Conservation (phyloP, 2,888 invertebrate genomes). For the Synergus gifuensis region DNA sequence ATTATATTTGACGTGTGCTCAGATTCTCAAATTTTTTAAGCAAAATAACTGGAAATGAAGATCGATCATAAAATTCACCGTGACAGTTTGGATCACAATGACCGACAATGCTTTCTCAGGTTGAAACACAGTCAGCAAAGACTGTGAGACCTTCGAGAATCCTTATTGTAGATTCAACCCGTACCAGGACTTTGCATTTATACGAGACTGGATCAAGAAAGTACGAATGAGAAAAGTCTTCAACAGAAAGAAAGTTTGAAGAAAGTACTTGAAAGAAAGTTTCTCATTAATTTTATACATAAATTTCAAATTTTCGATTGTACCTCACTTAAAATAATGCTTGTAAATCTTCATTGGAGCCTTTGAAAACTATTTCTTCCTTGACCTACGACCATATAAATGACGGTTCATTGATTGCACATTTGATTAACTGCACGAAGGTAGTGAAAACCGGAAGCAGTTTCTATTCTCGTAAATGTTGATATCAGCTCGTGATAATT, state of each 20-base stretch:
- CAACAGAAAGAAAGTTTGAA: slow-evolving; percentile 2
- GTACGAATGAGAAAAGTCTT: slow-evolving; percentile 1
- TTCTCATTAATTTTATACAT: not conserved
- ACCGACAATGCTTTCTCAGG: not conserved
- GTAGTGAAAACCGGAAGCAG: not conserved
- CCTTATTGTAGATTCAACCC: slow-evolving; percentile 22
- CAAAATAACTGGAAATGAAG: slow-evolving; percentile 64
- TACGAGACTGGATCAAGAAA: not conserved
- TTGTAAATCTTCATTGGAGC: too few species aligned
- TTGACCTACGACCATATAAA: not conserved
- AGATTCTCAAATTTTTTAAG: slow-evolving; percentile 63
- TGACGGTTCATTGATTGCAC: not conserved
- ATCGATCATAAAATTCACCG: slow-evolving; percentile 54
- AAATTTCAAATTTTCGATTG: too few species aligned
- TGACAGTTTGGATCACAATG: not conserved
- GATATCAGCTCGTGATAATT: slow-evolving; percentile 54
- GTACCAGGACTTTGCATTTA: slow-evolving; percentile 18
- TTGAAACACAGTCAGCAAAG: slow-evolving; percentile 3
- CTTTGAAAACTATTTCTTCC: not conserved
- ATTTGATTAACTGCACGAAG: not conserved
- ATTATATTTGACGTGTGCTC: slow-evolving; percentile 62
- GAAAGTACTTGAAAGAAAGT: not conserved
- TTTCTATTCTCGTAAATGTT: slow-evolving; percentile 17
- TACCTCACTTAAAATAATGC: too few species aligned
- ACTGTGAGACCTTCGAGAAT: not conserved